phyloP scores from a whole-genome alignment of 1,140 invertebrate species.

The Lordiphosa collinella region DNA sequence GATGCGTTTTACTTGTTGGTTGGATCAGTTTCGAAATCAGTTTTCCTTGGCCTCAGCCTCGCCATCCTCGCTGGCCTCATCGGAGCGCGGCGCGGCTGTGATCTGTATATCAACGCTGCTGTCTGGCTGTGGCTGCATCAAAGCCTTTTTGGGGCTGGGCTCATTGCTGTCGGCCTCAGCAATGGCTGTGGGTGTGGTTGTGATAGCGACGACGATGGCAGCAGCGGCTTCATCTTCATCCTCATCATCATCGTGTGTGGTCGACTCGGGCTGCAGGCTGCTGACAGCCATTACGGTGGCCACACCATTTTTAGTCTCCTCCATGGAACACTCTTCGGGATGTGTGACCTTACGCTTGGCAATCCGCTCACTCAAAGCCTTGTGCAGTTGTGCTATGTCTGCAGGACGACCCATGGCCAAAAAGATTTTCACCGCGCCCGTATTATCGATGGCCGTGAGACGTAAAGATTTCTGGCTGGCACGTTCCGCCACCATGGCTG shows the following conservation, averaged over 20 bases:
- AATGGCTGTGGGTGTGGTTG: constrained; percentile 6
- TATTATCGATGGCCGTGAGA: constrained; percentile 92
- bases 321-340: constrained; percentile 62
- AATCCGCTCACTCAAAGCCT: constrained; percentile 85
- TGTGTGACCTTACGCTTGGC: constrained; percentile 79
- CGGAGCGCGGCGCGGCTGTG: not conserved
- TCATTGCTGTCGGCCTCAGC: constrained; percentile 63
- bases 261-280: constrained; percentile 54
- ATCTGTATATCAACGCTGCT: constrained; percentile 48
- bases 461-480: constrained; percentile 92
- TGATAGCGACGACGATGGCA: constrained; percentile 1
- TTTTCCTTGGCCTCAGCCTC: constrained; percentile 48
- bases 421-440: constrained; percentile 91
- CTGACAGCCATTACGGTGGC: constrained; percentile 35
- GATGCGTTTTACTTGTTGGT: constrained; percentile 27
- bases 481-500: constrained; percentile 93
- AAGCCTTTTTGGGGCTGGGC: constrained; percentile 70
- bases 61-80: constrained; percentile 28
- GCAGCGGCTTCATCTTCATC: constrained; percentile 27
- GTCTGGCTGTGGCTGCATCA: constrained; percentile 35
- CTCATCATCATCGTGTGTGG: constrained; percentile 60
- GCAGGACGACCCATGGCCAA: constrained; percentile 90
- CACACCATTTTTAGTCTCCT: constrained; percentile 55
- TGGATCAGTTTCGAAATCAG: too few species aligned
- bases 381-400: constrained; percentile 88